Conservation (phyloP, 2,888 invertebrate species). For the Yponomeuta sedellus region DNA sequence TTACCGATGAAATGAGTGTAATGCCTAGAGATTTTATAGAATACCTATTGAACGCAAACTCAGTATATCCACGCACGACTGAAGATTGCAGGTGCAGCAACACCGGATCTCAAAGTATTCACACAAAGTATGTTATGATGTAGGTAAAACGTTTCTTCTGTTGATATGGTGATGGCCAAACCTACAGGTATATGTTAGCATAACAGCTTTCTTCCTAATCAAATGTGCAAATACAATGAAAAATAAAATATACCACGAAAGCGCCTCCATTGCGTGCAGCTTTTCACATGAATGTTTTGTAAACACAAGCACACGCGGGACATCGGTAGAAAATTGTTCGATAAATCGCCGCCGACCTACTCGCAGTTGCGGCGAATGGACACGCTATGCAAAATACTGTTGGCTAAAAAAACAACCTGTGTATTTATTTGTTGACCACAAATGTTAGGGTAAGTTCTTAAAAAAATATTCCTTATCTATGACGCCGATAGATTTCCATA, state of each 20-base stretch:
- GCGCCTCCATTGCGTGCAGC: background rate
- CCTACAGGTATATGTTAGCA: too few species aligned
- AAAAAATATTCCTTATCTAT: background rate
- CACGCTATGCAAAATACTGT: constrained; percentile 2
- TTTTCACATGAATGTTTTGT: constrained; percentile 1
- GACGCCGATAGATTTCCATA: background rate
- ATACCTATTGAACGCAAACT: too few species aligned
- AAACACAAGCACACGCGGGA: background rate
- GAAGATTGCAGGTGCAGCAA: too few species aligned
- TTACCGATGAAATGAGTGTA: too few species aligned
- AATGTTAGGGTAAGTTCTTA: background rate
- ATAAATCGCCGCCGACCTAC: constrained; percentile 13
- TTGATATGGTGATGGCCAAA: too few species aligned
- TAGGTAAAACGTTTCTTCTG: too few species aligned
- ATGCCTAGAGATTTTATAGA: too few species aligned
- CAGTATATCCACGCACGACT: too few species aligned
- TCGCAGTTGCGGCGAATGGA: constrained; percentile 3
- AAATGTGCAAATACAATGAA: background rate
- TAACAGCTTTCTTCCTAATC: background rate
- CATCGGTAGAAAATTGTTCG: constrained; percentile 14
- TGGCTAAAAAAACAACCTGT: background rate
- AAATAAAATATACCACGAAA: background rate
- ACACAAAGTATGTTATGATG: too few species aligned
- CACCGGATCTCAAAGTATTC: too few species aligned
- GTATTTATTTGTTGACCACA: background rate